Evolutionary conservation across 2,113 vertebrate genomes (phyloP).

Genomic region (Meles meles): DNA sequence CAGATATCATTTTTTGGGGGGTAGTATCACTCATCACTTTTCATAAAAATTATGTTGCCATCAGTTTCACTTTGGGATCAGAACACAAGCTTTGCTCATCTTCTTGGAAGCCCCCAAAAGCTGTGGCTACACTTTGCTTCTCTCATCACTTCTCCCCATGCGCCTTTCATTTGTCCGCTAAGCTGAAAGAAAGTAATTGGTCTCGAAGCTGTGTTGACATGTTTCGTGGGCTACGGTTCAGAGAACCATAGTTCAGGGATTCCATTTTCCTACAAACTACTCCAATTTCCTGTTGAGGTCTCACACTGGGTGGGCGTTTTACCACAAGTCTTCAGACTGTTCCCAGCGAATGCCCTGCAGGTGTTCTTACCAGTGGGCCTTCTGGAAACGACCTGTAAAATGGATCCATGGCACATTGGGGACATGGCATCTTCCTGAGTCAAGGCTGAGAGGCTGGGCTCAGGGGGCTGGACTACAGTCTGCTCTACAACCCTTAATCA

Average conservation of each 20-base stretch:
- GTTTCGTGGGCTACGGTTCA: constrained; percentile 47
- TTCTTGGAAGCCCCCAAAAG: constrained; percentile 8
- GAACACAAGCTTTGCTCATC: constrained; percentile 42
- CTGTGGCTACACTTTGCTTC: constrained; percentile 1
- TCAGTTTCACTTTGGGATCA: constrained; percentile 4
- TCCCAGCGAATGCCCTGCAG: not conserved
- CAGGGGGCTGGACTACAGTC: not conserved
- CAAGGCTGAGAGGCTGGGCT: not conserved
- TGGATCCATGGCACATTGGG: not conserved
- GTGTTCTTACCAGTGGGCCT: not conserved
- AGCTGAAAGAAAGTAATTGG: constrained; percentile 60
- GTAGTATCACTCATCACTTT: constrained; percentile 37
- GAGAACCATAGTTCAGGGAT: constrained; percentile 53
- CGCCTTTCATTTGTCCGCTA: constrained; percentile 49
- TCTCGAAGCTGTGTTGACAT: constrained; percentile 63
- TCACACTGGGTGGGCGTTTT: constrained; percentile 34
- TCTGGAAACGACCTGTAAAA: not conserved
- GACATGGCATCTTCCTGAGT: not conserved
- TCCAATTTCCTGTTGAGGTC: constrained; percentile 51
- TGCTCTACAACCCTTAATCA: not conserved
- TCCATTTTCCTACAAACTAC: constrained; percentile 38
- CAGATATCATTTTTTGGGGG: not conserved
- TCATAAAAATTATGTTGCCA: constrained; percentile 1
- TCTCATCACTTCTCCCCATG: constrained; percentile 50
- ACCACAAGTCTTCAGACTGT: not conserved